These are phyloP conservation scores for Haliclona indistincta DNA, from an alignment of 37 sponge, comb jelly and placozoan species.

Conservation along the genomic window DNA sequence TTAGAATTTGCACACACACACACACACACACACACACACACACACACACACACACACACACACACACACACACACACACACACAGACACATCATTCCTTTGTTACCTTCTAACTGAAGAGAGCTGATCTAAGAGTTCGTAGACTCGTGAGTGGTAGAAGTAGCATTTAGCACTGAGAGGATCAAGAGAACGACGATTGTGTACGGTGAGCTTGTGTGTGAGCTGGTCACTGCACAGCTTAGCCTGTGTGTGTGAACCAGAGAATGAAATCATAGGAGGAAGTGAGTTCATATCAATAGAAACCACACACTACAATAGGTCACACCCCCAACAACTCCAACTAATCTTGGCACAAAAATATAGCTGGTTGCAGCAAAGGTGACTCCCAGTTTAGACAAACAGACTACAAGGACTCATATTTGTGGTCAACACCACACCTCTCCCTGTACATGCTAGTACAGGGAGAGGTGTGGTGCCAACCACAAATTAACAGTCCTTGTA, in stretches of 20 bases:
- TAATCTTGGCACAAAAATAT: too few species aligned
- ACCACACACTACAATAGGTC: neutral
- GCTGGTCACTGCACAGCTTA: slow-evolving; percentile 65
- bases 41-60: slow-evolving; percentile 10
- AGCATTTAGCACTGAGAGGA: slow-evolving; percentile 80
- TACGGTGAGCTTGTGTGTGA: slow-evolving; percentile 64
- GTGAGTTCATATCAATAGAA: neutral
- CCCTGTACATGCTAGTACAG: too few species aligned
- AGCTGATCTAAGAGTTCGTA: slow-evolving; percentile 83
- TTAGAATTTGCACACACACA: neutral
- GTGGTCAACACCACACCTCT: too few species aligned
- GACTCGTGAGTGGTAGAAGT: slow-evolving; percentile 90
- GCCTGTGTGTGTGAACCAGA: slow-evolving; percentile 33
- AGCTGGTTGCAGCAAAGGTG: too few species aligned
- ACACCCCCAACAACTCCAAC: neutral
- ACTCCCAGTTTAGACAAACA: too few species aligned
- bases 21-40: slow-evolving; percentile 9
- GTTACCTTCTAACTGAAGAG: slow-evolving; percentile 76
- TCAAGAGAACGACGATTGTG: slow-evolving; percentile 82
- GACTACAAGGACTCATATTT: too few species aligned
- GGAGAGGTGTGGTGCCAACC: too few species aligned
- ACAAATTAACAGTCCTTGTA: too few species aligned
- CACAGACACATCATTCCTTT: too few species aligned
- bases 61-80: too few species aligned
- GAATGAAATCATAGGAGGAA: neutral